Percentiles rank a stretch among this genome's conserved stretches.
These are phyloP conservation scores for Loripinus fragilis DNA, from an alignment of 2,888 invertebrate genomes.

Conservation along the genomic window DNA sequence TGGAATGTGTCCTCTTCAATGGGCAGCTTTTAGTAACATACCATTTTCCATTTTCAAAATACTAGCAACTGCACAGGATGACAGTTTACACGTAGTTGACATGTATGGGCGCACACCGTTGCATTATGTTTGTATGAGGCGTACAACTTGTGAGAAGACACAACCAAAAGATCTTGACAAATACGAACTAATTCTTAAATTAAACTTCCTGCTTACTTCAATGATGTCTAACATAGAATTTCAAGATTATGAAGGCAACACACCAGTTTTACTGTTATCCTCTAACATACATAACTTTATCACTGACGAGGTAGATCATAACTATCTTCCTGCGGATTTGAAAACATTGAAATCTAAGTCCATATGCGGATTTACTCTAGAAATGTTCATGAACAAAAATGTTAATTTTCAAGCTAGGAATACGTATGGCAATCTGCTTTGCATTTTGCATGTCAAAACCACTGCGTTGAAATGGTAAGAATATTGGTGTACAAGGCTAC, in stretches of 20 bases:
- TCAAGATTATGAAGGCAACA: background rate
- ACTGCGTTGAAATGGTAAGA: background rate
- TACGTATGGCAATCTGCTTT: background rate
- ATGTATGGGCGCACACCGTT: background rate
- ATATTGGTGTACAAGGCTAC: background rate
- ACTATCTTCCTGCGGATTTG: background rate
- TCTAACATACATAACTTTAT: background rate
- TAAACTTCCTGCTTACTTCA: background rate
- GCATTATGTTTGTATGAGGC: background rate
- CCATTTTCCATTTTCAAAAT: background rate
- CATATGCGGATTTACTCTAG: background rate
- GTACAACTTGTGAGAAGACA: background rate
- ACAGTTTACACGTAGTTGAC: background rate
- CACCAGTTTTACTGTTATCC: background rate
- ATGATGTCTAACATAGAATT: background rate
- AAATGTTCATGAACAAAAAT: background rate
- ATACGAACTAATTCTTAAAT: background rate
- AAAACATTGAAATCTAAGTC: background rate
- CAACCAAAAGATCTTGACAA: background rate
- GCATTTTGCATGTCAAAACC: background rate
- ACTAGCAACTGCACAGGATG: background rate
- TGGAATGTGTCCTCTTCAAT: background rate
- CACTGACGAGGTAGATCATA: background rate
- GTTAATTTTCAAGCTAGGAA: background rate
- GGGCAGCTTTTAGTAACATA: background rate